Conservation (phyloP, 2,113 vertebrate species). For the Bolborhynchus lineola region DNA sequence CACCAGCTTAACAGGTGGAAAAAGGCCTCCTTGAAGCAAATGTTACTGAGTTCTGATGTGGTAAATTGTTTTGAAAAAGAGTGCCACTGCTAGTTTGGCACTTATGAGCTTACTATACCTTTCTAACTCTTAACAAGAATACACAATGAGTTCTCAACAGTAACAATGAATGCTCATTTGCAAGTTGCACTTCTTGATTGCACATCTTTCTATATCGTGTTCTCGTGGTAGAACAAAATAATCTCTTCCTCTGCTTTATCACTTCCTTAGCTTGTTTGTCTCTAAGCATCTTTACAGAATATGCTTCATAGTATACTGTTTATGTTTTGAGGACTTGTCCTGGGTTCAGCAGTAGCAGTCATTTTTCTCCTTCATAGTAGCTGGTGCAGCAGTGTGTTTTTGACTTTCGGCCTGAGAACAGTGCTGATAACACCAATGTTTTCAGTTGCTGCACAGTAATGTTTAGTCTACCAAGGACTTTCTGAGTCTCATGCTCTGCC, state of each 20-base stretch:
- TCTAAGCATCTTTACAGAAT: neutral
- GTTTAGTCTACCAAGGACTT: too few species aligned
- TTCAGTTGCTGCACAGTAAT: too few species aligned
- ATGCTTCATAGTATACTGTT: neutral
- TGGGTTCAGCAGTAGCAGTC: too few species aligned
- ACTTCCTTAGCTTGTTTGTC: neutral
- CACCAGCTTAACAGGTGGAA: neutral
- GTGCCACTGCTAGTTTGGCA: accelerated
- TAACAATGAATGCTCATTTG: neutral
- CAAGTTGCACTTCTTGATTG: neutral
- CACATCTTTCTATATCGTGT: neutral
- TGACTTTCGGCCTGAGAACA: too few species aligned
- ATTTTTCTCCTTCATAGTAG: too few species aligned
- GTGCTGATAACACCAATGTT: too few species aligned
- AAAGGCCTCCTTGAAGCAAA: neutral
- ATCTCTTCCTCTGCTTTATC: neutral
- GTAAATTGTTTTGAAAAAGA: neutral
- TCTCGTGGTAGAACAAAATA: neutral
- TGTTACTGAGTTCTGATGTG: neutral
- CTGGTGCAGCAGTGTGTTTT: too few species aligned
- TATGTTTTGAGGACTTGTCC: neutral
- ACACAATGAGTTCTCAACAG: neutral
- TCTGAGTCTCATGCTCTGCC: too few species aligned
- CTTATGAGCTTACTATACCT: too few species aligned
- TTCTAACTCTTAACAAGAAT: neutral